Evolutionary conservation across 2,888 invertebrate species (phyloP), one percentile per base, ranked within the genome.

Genomic region (Synergus japonicus): DNA sequence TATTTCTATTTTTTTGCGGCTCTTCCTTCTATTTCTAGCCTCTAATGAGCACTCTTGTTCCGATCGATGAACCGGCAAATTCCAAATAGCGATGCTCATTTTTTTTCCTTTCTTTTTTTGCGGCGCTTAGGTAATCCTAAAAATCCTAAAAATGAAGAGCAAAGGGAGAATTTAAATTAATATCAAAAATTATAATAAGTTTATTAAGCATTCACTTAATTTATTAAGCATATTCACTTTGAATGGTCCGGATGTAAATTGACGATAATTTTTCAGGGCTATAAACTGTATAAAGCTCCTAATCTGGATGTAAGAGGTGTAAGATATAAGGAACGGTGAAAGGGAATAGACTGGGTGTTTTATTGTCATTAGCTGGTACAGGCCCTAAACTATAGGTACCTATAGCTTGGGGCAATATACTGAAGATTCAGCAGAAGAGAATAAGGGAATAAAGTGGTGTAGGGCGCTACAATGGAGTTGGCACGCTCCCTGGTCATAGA

Each of bases 401-500:
- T 29, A 83, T 83, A 81, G 85, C 83, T 78, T 84, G 79, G 83
- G 81, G 84, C 88, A 85, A 87, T 88, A 86, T 88, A 88, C 85
- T 85, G 85, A 79, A 86, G 85, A 86, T 87, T 88, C 84, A 83
- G 82, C 81, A 79, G 85, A 86, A 88, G 88, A 85, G 87, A 88
- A 88, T 89, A 88, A 87, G 87, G 87, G 89, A 90, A 90, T 91
- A 89, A 91, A 91, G 89, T 88, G 88, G 86, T 83, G 85, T 85
- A 90, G 88, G 88, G 86, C 83, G 89, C 87, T 90, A 91, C 91
- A 91, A 92, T 91, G 89, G 90, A 92, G 90, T 92, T 92, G 92
- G 92, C 92, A 92, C 91, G 90, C 88, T 90, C 87, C 87, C 87
- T 85, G 90, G 90, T 91, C 92, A 90, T 91, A 90, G 91, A 92